Percentiles rank a stretch among this genome's conserved stretches.
These are phyloP conservation scores for Operophtera brumata DNA, from an alignment of 2,888 invertebrate genomes.

Conservation along the genomic window DNA sequence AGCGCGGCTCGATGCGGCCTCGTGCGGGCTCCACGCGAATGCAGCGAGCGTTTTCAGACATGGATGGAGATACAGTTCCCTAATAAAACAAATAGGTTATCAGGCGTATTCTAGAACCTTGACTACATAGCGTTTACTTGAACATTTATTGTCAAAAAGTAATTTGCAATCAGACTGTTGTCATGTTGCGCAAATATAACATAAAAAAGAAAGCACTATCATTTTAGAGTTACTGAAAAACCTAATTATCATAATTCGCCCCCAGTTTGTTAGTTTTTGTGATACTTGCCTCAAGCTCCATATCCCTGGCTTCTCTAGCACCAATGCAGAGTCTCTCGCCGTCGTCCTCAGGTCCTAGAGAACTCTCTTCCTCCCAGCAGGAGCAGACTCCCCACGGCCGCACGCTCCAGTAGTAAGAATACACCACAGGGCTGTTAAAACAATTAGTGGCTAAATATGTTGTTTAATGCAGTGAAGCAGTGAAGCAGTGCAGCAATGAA, in stretches of 20 bases:
- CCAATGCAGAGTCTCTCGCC: constrained; percentile 40
- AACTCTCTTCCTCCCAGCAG: constrained; percentile 41
- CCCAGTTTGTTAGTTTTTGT: neutral
- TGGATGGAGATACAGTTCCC: neutral
- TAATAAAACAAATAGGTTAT: neutral
- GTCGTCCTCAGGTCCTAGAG: constrained; percentile 12
- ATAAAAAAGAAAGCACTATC: no score
- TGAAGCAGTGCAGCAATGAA: no score
- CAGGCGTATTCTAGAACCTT: no score
- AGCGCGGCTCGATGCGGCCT: constrained; percentile 39
- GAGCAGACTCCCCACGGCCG: constrained; percentile 58
- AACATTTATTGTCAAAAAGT: neutral
- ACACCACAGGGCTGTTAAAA: constrained; percentile 50
- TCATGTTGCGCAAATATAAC: no score
- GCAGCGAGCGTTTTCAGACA: neutral
- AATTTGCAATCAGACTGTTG: no score
- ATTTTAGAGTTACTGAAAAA: no score
- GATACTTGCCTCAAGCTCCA: constrained; percentile 14
- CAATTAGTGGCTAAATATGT: no score
- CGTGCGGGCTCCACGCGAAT: constrained; percentile 42
- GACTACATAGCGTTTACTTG: no score
- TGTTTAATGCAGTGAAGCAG: no score
- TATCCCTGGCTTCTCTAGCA: constrained; percentile 30
- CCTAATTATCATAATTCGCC: no score
- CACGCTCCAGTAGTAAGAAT: constrained; percentile 60